Evolutionary conservation across 2,888 invertebrate genomes (phyloP), one percentile per base, ranked within the genome.

Genomic region (Eupithecia subumbrata): DNA sequence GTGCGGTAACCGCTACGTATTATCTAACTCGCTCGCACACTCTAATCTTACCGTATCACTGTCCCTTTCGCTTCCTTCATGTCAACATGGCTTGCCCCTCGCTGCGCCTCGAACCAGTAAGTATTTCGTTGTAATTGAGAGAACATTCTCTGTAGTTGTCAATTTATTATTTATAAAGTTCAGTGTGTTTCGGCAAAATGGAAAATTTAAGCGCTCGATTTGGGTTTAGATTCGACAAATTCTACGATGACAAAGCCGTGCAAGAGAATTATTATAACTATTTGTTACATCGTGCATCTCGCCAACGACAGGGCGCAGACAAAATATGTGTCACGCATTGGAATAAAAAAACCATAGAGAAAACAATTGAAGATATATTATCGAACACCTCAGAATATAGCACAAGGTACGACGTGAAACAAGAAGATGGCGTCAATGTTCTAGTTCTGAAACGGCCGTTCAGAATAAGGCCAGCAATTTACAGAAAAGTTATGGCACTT

Each of bases 11-110:
- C 22, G 67, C 14, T n/a, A 37, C n/a, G 18, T 34, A 34, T 34
- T n/a, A 34, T 64, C 37, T 30, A 12, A 48, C 74, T 74, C 74
- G 70, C 70, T 74, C 70, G 52, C 16, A 66, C 70, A 12, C 52
- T 16, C 16, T 18, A 5, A 9, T 63, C 7, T 1, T 0, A 18
- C 30, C n/a, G 22, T 25, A 11, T 60, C 56, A 18, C 52, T 25
- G 9, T 64, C 74, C 66, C 74, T 52, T 40, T 70, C 70, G 43
- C n/a, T 25, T 66, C 7, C 5, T 64, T 30, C 34, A 11, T 64
- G 45, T 63, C 69, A 11, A 56, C 11, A 48, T 48, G 64, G 22
- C 52, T 48, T 37, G 22, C 25, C 9, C 52, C 52, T n/a, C 30
- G 2, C 9, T 63, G 45, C 69, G 22, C 18, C 18, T 22, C 34